Evolutionary conservation across 2,113 vertebrate genomes (phyloP).

Genomic region (Chroicocephalus ridibundus): DNA sequence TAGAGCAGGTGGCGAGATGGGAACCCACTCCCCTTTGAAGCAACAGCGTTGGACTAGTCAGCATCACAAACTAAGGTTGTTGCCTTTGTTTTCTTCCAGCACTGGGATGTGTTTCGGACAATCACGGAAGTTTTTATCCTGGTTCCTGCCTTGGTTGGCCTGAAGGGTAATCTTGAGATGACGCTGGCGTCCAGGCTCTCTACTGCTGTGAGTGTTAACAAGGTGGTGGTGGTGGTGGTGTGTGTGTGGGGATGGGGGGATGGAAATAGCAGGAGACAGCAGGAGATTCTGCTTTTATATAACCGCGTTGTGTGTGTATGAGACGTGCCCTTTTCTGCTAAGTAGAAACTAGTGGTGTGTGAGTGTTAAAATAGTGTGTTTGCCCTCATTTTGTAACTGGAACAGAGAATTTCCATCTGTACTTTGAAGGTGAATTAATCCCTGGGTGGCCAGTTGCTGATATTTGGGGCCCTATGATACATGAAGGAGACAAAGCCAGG

Average conservation of each 20-base stretch:
- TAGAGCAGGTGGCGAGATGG: neutral
- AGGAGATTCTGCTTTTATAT: neutral
- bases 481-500: conserved; percentile 25
- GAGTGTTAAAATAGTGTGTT: conserved; percentile 25
- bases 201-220: conserved; percentile 83
- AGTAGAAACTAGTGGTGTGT: neutral
- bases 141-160: conserved; percentile 91
- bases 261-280: neutral
- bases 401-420: conserved; percentile 27
- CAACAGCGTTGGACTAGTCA: neutral
- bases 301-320: neutral
- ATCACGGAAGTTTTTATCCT: conserved; percentile 88
- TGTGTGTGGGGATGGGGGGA: neutral
- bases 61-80: neutral
- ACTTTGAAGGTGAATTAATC: conserved; percentile 46
- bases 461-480: neutral
- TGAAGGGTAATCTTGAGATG: conserved; percentile 98
- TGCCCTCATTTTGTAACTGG: conserved; percentile 45
- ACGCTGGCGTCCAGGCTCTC: conserved; percentile 93
- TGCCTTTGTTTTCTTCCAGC: conserved; percentile 71
- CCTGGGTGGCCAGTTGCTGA: neutral
- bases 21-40: neutral
- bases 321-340: neutral
- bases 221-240: neutral
- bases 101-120: conserved; percentile 89